Percentiles rank a stretch among this genome's conserved stretches.
Evolutionary conservation across 2,888 invertebrate genomes (phyloP).

Genomic region (Agonopterix arenella): DNA sequence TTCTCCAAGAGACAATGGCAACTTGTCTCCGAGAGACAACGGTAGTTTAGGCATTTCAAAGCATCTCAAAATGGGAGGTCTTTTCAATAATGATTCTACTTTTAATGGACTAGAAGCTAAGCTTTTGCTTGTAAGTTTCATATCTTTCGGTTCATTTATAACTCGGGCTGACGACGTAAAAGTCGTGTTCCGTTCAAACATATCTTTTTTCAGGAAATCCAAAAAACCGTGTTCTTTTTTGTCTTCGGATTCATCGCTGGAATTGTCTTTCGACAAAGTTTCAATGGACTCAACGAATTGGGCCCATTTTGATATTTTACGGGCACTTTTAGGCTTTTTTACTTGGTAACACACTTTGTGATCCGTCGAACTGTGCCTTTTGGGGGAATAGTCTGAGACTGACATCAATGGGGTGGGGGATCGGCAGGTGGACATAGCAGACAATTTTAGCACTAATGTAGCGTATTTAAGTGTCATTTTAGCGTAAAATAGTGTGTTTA

Average conservation of each 20-base stretch:
- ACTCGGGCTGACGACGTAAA: constrained; percentile 29
- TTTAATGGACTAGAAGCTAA: constrained; percentile 46
- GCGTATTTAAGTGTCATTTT: not conserved
- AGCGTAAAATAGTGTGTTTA: not conserved
- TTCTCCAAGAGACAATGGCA: constrained; percentile 2
- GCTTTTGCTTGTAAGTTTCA: constrained; percentile 33
- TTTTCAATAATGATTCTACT: constrained; percentile 25
- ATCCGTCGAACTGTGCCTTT: constrained; percentile 13
- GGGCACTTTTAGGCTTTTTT: constrained; percentile 15
- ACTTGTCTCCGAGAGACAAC: constrained; percentile 25
- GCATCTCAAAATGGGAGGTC: constrained; percentile 38
- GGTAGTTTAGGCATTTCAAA: constrained; percentile 44
- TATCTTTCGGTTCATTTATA: constrained; percentile 9
- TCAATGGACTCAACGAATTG: constrained; percentile 51
- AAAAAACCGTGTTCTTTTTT: constrained; percentile 33
- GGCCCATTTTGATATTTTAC: constrained; percentile 37
- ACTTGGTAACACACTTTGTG: constrained; percentile 1
- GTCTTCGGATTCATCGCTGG: constrained; percentile 27
- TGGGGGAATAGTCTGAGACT: constrained; percentile 43
- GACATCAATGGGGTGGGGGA: constrained; percentile 41
- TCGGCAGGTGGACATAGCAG: constrained; percentile 27
- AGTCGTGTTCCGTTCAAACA: constrained; percentile 21
- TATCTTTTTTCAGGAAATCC: constrained; percentile 41
- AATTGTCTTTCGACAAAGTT: constrained; percentile 30
- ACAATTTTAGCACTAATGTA: constrained; percentile 2